Evolutionary conservation across 2,888 invertebrate species (phyloP), one percentile per base, ranked within the genome.

Genomic region (Volucella zonaria): DNA sequence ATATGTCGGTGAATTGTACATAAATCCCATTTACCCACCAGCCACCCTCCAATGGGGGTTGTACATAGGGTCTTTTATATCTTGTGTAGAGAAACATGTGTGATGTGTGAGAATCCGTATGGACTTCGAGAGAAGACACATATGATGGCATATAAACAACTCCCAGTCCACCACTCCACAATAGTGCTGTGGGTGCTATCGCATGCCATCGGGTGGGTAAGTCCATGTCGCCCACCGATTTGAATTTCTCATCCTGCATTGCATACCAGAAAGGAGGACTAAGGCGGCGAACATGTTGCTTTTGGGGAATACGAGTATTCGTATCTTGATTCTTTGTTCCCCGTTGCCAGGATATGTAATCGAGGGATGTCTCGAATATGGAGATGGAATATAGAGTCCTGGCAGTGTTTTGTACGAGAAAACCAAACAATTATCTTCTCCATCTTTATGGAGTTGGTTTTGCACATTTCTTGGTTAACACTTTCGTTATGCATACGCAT

Each of bases 41-140:
- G 64, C 85, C 85, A 81, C 85, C 85, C 81, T 85, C 76, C 85
- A 85, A 85, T 85, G 81, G 73, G 76, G 85, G 76, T 85, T 73
- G 85, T 85, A 85, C 73, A 85, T 85, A 85, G 73, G 52, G 67
- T 68, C 81, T 77, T 80, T 85, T 85, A 85, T 85, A 76, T 85
- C 73, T 81, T 81, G 81, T 85, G 85, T 81, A 77, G 88, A 89
- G 90, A 89, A 91, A 90, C 91, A 91, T 91, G 91, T 91, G 91
- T 91, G 92, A 91, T 91, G 89, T 91, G 91, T 91, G 92, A 89
- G 90, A 90, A 89, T 91, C 92, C 91, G 91, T 91, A 91, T 92
- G 91, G 91, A 91, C 88, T 89, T 80, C 71, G 86, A 76, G 82
- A 87, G 81, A 87, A 89, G 89, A 88, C 90, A 90, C 91, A 92